These are phyloP conservation scores for Dendroctonus ponderosae DNA, from an alignment of 1,140 invertebrate genomes.

Conservation along the genomic window DNA sequence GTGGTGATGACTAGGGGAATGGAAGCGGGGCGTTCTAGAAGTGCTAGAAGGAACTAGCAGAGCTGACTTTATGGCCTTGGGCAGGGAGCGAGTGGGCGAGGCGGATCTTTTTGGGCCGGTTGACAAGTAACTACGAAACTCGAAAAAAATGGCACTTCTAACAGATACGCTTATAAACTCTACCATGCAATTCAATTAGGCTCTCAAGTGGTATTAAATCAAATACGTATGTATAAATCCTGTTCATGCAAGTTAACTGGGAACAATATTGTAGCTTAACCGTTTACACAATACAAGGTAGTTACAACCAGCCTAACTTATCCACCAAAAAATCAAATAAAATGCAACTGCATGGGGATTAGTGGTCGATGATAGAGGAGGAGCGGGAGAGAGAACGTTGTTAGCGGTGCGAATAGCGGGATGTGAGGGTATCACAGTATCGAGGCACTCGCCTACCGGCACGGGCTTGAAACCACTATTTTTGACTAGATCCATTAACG, in stretches of 20 bases:
- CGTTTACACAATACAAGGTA: slow-evolving; percentile 22
- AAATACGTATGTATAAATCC: slow-evolving; percentile 12
- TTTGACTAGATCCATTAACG: slow-evolving; percentile 34
- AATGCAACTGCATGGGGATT: slow-evolving; percentile 16
- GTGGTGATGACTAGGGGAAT: too few species aligned
- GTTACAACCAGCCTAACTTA: slow-evolving; percentile 33
- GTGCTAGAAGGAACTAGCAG: neutral
- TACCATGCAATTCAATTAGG: slow-evolving; percentile 48
- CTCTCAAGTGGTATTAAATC: slow-evolving; percentile 36
- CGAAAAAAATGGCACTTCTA: slow-evolving; percentile 47
- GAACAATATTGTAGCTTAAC: slow-evolving; percentile 16
- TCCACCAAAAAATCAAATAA: slow-evolving; percentile 31
- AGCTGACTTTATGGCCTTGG: slow-evolving; percentile 16
- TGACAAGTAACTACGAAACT: slow-evolving; percentile 46
- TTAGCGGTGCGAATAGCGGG: slow-evolving; percentile 43
- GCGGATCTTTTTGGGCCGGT: slow-evolving; percentile 50
- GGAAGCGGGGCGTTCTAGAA: too few species aligned
- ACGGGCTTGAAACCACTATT: slow-evolving; percentile 35
- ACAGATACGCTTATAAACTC: slow-evolving; percentile 46
- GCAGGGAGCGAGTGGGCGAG: neutral
- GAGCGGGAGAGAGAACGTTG: slow-evolving; percentile 39
- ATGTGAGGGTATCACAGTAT: slow-evolving; percentile 51
- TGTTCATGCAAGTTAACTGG: slow-evolving; percentile 30
- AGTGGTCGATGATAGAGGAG: slow-evolving; percentile 32
- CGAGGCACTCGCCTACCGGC: slow-evolving; percentile 49